Base-by-base conservation (phyloP, 2,113 vertebrate species). In the Leptobrachium leishanense region DNA sequence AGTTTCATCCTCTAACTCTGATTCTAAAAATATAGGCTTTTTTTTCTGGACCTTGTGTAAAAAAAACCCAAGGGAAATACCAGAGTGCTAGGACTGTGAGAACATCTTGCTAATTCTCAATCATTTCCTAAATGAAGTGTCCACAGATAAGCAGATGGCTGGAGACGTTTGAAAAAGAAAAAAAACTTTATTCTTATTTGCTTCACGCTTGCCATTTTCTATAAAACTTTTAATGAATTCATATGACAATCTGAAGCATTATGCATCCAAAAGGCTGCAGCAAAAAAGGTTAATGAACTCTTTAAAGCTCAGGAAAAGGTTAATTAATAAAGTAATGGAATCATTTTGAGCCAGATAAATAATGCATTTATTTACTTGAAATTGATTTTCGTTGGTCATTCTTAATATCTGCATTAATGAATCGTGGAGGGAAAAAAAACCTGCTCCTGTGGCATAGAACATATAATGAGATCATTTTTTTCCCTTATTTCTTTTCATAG, bases 301-400 rank as follows among this genome's bases (percentile, higher is more conserved):
- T 75, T 79, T 76, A 81, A 79, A 11, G 40, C 46, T 82, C 1
- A 65, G 82, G 65, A 82, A 82, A 86, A 85, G 71, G 79, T 83
- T 86, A 86, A 86, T 68, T 75, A 82, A 66, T 15, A 82, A 80
- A 6, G 39, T 83, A 88, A 81, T 77, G 65, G 72, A 80, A 84
- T 82, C 73, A 15, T 76, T 78, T 72, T 73, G 43, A 5, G 46
- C 3, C 62, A 75, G 63, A 81, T 77, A 59, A 81, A 81, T 74
- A 78, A 71, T 79, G 54, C 40, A 81, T 81, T 80, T 81, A 81
- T 81, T 81, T 66, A 67, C 69, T 67, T 67, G 10, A 54, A 43
- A 50, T 5, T 70, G 43, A 46, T 70, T 53, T 50, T 70, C 2
- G 12, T 5, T 70, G 43, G 13, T 44, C 44, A 70, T 43, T 44